Percentiles rank a stretch among this genome's conserved stretches.
These are phyloP conservation scores for Glossophaga mutica DNA, from an alignment of 2,797 vertebrate genomes.

Conservation along the genomic window DNA sequence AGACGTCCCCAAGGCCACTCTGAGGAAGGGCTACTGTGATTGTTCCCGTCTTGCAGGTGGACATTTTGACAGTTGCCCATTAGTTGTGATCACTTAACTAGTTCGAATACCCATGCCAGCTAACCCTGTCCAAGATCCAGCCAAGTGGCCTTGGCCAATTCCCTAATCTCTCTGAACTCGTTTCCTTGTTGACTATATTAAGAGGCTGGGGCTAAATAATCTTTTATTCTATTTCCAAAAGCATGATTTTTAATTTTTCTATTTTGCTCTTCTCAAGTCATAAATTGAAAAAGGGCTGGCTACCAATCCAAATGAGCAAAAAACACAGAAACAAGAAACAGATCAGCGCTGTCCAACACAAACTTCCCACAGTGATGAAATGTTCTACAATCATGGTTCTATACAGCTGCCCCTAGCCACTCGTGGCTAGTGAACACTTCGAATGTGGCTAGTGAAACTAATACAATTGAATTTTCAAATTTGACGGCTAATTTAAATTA, in stretches of 20 bases:
- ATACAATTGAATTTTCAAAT: background rate
- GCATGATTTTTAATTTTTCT: background rate
- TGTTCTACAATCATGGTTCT: background rate
- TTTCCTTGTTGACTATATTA: background rate
- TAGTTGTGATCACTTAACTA: background rate
- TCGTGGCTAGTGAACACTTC: background rate
- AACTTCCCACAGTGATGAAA: background rate
- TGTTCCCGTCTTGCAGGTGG: constrained; percentile 29
- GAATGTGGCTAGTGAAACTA: background rate
- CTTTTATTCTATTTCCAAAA: background rate
- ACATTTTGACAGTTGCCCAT: background rate
- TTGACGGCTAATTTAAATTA: background rate
- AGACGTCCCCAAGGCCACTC: background rate
- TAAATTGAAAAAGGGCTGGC: background rate
- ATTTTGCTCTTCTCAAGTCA: background rate
- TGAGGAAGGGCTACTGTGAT: background rate
- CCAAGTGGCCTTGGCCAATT: background rate
- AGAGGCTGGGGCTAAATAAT: background rate
- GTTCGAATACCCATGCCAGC: background rate
- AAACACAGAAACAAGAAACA: background rate
- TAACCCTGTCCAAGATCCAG: background rate
- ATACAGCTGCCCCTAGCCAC: background rate
- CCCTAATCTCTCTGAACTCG: background rate
- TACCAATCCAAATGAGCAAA: background rate
- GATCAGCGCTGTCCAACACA: background rate